Evolutionary conservation across 2,113 vertebrate species (phyloP).

Genomic region (Odobenus rosmarus): DNA sequence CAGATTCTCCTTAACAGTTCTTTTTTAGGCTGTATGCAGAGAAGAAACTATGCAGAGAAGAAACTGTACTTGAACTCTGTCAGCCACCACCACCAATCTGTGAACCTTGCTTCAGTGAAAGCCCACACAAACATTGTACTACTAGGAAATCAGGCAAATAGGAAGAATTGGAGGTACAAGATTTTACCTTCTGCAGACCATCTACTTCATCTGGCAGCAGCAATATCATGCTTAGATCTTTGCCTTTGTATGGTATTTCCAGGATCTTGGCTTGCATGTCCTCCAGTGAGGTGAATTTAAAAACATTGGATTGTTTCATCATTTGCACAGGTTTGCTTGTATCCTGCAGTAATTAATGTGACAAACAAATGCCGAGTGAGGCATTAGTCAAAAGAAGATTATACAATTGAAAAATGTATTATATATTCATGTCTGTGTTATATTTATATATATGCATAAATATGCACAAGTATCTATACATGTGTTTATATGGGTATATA

Average conservation of each 20-base stretch:
- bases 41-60: background rate
- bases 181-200: slow-evolving; percentile 69
- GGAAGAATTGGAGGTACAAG: rapidly evolving
- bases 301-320: slow-evolving; percentile 80
- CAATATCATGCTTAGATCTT: slow-evolving; percentile 86
- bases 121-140: background rate
- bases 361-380: background rate
- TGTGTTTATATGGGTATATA: background rate
- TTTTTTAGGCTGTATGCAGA: background rate
- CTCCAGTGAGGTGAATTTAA: slow-evolving; percentile 73
- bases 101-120: background rate
- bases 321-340: slow-evolving; percentile 82
- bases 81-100: background rate
- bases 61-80: background rate
- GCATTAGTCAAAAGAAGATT: background rate
- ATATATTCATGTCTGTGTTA: background rate
- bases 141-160: rapidly evolving
- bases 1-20: background rate
- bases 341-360: slow-evolving; percentile 75
- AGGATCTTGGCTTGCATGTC: slow-evolving; percentile 83
- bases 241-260: slow-evolving; percentile 84
- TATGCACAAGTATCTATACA: background rate
- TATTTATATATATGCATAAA: background rate
- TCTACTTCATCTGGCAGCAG: slow-evolving; percentile 82
- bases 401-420: background rate